Conservation (phyloP, 2,113 vertebrate genomes). For the Oreochromis niloticus region DNA sequence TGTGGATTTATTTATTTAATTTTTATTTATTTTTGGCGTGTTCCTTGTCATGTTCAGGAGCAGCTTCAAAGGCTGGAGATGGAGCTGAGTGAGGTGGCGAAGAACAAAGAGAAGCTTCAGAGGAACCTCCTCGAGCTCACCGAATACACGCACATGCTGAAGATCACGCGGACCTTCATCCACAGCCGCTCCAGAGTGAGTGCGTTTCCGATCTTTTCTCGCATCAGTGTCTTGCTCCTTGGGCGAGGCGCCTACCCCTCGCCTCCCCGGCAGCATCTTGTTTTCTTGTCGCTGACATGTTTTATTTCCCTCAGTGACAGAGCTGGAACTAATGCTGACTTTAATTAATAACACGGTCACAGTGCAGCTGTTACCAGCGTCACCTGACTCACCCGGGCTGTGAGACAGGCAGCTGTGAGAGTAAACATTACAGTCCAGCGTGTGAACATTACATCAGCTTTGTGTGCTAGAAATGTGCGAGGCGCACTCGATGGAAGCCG, state of each 20-base stretch:
- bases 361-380: not conserved
- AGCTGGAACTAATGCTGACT: not conserved
- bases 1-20: not conserved
- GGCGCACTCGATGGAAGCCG: not conserved
- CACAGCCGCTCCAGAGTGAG: conserved; percentile 83
- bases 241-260: not conserved
- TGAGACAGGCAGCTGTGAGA: not conserved
- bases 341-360: conserved; percentile 22
- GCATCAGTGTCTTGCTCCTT: not conserved
- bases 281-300: conserved; percentile 1
- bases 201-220: not conserved
- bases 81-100: conserved; percentile 89
- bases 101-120: conserved; percentile 92
- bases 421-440: not conserved
- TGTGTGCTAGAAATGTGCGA: not conserved
- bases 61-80: conserved; percentile 93
- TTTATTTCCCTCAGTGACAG: not conserved
- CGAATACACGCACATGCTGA: conserved; percentile 90
- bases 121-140: conserved; percentile 90
- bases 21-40: not conserved
- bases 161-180: conserved; percentile 82
- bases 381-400: conserved; percentile 9
- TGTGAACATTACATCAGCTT: not conserved
- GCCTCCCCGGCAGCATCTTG: not conserved
- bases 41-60: conserved; percentile 72